Evolutionary conservation across 2,888 invertebrate species (phyloP).

Genomic region (Abrostola triplasia): DNA sequence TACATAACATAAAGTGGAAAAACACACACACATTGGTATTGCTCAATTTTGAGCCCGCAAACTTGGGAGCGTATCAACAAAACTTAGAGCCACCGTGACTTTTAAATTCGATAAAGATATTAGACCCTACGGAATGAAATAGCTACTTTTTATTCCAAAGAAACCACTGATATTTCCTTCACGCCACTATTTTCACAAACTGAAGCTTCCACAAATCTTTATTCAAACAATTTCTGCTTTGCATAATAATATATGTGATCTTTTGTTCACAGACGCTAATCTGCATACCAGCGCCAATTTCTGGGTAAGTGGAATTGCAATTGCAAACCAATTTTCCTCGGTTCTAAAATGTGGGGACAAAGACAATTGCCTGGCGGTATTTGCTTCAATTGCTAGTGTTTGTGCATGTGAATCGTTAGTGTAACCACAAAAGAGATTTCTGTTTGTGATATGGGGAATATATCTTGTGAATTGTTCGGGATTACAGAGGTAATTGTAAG

Average conservation of each 20-base stretch:
- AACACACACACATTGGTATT: too few species aligned
- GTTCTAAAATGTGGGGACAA: not conserved
- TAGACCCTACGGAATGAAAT: too few species aligned
- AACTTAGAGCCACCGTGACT: too few species aligned
- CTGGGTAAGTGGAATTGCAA: not conserved
- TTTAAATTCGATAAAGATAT: too few species aligned
- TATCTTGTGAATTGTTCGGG: too few species aligned
- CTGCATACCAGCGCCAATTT: not conserved
- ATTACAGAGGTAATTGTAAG: too few species aligned
- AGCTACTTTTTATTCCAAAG: too few species aligned
- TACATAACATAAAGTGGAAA: too few species aligned
- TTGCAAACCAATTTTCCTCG: not conserved
- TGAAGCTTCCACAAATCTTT: not conserved
- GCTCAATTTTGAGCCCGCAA: too few species aligned
- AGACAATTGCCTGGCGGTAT: not conserved
- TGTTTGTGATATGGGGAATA: too few species aligned
- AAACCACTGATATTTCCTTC: not conserved
- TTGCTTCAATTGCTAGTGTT: not conserved
- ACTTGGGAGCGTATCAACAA: too few species aligned
- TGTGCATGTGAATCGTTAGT: not conserved
- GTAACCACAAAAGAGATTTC: too few species aligned
- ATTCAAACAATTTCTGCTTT: not conserved
- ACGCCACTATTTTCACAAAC: not conserved
- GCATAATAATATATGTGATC: not conserved
- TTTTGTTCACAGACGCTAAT: not conserved